These are phyloP conservation scores for Melanotaenia pygmaea DNA, from an alignment of 2,797 vertebrate species.

Conservation along the genomic window DNA sequence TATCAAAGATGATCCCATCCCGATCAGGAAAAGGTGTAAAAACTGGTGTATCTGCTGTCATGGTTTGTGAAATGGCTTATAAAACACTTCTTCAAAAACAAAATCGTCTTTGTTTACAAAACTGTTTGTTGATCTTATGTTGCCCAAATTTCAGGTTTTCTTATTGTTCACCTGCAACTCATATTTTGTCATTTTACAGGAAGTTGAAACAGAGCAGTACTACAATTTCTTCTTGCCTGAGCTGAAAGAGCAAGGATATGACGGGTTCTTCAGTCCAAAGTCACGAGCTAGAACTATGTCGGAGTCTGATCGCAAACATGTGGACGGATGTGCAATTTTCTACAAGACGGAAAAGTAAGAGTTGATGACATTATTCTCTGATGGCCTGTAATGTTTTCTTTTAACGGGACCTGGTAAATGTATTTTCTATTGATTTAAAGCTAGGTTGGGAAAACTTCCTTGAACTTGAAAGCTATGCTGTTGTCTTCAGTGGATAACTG, in stretches of 20 bases:
- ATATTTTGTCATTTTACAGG: slow-evolving; percentile 75
- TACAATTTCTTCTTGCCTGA: slow-evolving; percentile 96
- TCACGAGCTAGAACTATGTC: slow-evolving; percentile 98
- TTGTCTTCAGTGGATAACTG: too few species aligned
- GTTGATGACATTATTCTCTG: too few species aligned
- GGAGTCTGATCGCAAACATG: slow-evolving; percentile 96
- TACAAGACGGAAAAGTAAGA: slow-evolving; percentile 96
- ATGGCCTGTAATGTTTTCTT: not conserved
- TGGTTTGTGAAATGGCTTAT: too few species aligned
- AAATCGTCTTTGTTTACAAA: too few species aligned
- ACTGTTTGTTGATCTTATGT: not conserved
- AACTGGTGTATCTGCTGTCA: too few species aligned
- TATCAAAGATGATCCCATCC: too few species aligned
- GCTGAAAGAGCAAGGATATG: slow-evolving; percentile 95
- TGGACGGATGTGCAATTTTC: slow-evolving; percentile 98
- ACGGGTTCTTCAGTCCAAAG: slow-evolving; percentile 98
- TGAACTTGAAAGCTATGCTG: too few species aligned
- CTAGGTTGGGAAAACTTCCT: too few species aligned
- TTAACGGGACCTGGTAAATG: not conserved
- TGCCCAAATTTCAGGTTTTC: not conserved
- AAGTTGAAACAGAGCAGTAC: slow-evolving; percentile 98
- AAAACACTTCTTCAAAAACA: too few species aligned
- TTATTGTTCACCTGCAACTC: not conserved
- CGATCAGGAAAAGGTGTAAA: too few species aligned
- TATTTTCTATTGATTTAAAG: too few species aligned